A percentile compares a stretch with the other conserved stretches of the same genome.
Conservation (phyloP, 1,140 invertebrate species). For the Lethocerus indicus region DNA sequence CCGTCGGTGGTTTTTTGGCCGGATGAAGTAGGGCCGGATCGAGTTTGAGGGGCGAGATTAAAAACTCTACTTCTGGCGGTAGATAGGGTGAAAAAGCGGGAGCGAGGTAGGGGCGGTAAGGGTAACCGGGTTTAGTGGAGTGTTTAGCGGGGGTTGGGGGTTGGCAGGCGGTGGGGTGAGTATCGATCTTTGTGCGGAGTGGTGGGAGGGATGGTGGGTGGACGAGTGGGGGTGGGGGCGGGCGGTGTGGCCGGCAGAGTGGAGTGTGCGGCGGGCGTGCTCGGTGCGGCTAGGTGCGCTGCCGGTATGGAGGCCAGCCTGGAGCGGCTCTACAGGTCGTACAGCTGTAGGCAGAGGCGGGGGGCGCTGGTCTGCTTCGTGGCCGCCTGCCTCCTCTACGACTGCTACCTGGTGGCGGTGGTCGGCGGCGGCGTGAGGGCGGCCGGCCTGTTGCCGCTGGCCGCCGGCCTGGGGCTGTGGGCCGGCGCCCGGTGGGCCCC, state of each 20-base stretch:
- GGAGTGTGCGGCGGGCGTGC: too few relatives aligned
- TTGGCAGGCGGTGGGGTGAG: not conserved
- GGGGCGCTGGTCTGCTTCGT: constrained; percentile 61
- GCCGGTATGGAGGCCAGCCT: constrained; percentile 3
- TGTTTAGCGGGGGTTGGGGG: not conserved
- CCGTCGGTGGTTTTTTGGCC: too few relatives aligned
- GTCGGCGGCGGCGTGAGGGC: constrained; percentile 8
- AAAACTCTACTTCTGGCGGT: too few relatives aligned
- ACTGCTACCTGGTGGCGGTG: constrained; percentile 27
- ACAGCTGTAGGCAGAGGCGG: constrained; percentile 54
- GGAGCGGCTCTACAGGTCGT: constrained; percentile 43
- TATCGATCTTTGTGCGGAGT: not conserved
- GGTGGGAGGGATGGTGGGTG: not conserved
- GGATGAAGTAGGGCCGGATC: too few relatives aligned
- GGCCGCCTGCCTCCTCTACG: constrained; percentile 44
- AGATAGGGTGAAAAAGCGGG: too few relatives aligned
- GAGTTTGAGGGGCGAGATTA: too few relatives aligned
- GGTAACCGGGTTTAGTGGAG: too few relatives aligned
- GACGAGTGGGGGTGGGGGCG: constrained; percentile 1
- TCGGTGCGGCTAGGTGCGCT: too few relatives aligned
- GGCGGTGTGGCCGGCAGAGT: not conserved
- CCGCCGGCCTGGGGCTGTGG: not conserved
- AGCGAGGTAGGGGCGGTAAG: too few relatives aligned
- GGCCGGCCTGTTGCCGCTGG: constrained; percentile 14
- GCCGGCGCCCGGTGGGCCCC: not conserved